Base-by-base conservation (phyloP, 1,140 invertebrate species). In the Drosophila ohnishii region DNA sequence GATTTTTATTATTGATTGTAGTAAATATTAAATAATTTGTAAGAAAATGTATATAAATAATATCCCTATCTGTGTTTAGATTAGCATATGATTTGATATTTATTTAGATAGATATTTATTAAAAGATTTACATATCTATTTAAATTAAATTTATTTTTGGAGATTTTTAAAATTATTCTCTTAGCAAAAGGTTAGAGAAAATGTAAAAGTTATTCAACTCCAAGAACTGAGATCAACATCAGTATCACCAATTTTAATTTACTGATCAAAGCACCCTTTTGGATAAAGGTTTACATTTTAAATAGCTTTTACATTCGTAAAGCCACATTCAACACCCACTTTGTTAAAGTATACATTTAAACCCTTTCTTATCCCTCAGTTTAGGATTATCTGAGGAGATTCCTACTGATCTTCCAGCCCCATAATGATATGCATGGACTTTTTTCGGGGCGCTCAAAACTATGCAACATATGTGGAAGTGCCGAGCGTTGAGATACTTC, bases 381-480 rank as follows among this genome's bases (percentile, higher is more conserved):
- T 39, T 5, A 6, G 5, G 9, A 55, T 57, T 11, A 22, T 16
- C 10, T 5, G 7, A 6, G 11, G 0, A 22, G 19, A 28, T 34
- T 22, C 30, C 1, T 0, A 5, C 13, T 9, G 32, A 22, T 28
- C n/a, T 10, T 13, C 3, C 5, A 51, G n/a, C 35, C 67, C 48
- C 65, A 59, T 71, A 71, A 71, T 71, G 6, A 35, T 6, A 59
- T 71, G 22, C 65, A 71, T 50, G 61, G 55, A 67, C 25, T 69
- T 70, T 60, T 37, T 39, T 48, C 10, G 3, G 9, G 2, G 66
- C 75, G 83, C 82, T 37, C 22, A 76, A 86, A 86, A 87, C 45
- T 86, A 86, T 86, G 82, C 82, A 75, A 76, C 71, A 83, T n/a
- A 55, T 59, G 19, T 11, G 14, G 9, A 2, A 10, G 5, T 7